Evolutionary conservation across 2,113 vertebrate species (phyloP), one percentile per base, ranked within the genome.

Genomic region (Apteryx mantelli): DNA sequence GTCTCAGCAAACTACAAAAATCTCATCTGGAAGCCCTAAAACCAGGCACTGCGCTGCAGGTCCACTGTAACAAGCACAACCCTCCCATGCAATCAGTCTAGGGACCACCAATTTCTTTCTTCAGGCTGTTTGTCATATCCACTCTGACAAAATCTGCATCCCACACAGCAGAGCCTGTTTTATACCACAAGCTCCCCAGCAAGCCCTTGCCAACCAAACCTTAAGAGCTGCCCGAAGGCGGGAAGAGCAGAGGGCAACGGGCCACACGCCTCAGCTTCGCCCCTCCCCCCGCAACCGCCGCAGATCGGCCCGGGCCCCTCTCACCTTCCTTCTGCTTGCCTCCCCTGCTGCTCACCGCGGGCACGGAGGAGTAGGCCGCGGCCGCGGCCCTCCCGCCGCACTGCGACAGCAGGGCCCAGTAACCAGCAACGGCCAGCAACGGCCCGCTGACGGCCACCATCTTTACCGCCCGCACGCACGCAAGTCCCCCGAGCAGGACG

Each of bases 391-490:
- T 34, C 2, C 71, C n/a, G 28, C 68, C 25, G 42, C 40, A 9
- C 1, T 77, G 82, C 48, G 55, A 58, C 5, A 87, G 2, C 24
- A 3, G 36, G 1, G 15, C 55, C 78, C 82, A 12, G 15, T 0
- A 8, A 2, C 75, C 32, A 1, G 2, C 34, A 0, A 8, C 75
- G 0, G 0, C 34, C 13, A 7, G 2, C 22, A 0, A 6, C 5
- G 1, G 13, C 1, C 15, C 7, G 0, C 78, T 0, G 10, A 5
- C 36, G 0, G 11, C 6, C 76, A 52, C 92, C 95, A 96, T 96
- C 8, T 74, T 85, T 1, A 2, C 2, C 0, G 1, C 15, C 11
- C 5, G 7, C 52, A 7, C 8, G 13, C 30, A 4, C 22, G 7
- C 20, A 7, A 4, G 14, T 9, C 17, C 22, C 1, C 8, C 3